A percentile compares a stretch with the other conserved stretches of the same genome.
phyloP scores from a whole-genome alignment of 2,888 invertebrate species.

The Standfussiana lucernea region DNA sequence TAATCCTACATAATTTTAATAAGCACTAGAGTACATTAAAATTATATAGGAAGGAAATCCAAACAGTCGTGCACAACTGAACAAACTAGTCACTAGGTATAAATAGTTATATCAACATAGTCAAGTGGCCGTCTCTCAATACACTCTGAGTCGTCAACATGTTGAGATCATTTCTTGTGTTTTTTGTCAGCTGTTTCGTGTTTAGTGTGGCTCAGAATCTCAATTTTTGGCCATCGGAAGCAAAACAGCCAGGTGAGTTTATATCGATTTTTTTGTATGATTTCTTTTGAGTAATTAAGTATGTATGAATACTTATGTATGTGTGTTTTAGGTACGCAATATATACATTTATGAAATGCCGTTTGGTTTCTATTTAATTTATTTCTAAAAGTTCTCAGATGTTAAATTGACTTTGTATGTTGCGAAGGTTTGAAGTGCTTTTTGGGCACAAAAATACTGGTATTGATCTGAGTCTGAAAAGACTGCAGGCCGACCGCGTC shows the following conservation, averaged over 20 bases:
- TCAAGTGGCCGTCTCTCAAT: neutral
- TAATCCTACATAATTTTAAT: neutral
- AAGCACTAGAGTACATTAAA: neutral
- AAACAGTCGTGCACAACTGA: neutral
- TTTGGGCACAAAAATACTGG: neutral
- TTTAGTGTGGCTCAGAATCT: neutral
- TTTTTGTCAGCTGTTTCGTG: constrained; percentile 6
- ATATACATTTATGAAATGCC: neutral
- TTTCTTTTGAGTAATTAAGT: neutral
- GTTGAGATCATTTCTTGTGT: constrained; percentile 10
- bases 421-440: neutral
- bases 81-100: neutral
- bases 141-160: constrained; percentile 4
- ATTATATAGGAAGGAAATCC: neutral
- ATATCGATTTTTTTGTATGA: no score
- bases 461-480: neutral
- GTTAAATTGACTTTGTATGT: neutral
- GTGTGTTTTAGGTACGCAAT: neutral
- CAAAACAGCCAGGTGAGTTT: constrained; percentile 3
- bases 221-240: neutral
- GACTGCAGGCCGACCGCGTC: neutral
- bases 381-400: neutral
- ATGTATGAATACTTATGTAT: neutral
- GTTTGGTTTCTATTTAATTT: neutral
- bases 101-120: neutral